Conservation (phyloP, 2,888 invertebrate species). For the Folsomia candida region DNA sequence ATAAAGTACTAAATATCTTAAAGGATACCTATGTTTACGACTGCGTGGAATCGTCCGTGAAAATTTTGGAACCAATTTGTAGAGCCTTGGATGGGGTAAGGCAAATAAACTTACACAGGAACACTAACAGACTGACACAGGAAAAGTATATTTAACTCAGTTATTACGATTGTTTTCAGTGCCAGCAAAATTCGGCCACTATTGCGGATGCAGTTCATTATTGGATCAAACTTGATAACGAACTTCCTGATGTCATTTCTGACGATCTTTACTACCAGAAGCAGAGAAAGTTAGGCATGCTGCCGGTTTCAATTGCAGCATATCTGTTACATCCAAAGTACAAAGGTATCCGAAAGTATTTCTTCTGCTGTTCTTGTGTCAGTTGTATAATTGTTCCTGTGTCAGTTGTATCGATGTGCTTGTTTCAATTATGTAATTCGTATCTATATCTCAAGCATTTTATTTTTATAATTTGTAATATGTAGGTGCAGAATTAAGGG, state of each 20-base stretch:
- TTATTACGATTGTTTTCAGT: conserved; percentile 12
- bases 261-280: conserved; percentile 11
- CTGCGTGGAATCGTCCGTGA: neutral
- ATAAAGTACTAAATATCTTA: conserved; percentile 1
- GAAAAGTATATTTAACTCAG: neutral
- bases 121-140: neutral
- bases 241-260: neutral
- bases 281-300: conserved; percentile 15
- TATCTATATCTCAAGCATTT: too few relatives aligned
- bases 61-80: conserved; percentile 21
- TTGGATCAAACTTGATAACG: conserved; percentile 7
- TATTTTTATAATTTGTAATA: too few relatives aligned
- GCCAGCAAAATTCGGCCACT: conserved; percentile 4
- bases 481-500: neutral
- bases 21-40: conserved; percentile 5
- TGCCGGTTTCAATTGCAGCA: conserved; percentile 14
- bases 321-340: conserved; percentile 26
- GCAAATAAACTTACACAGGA: too few relatives aligned
- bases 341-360: conserved; percentile 2
- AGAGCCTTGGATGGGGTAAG: conserved; percentile 23
- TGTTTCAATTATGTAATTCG: too few relatives aligned
- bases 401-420: neutral
- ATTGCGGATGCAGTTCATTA: conserved; percentile 14
- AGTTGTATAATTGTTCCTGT: neutral
- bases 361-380: neutral